A percentile compares a stretch with the other conserved stretches of the same genome.
Conservation (phyloP, 2,797 vertebrate genomes). For the Carduelis carduelis region DNA sequence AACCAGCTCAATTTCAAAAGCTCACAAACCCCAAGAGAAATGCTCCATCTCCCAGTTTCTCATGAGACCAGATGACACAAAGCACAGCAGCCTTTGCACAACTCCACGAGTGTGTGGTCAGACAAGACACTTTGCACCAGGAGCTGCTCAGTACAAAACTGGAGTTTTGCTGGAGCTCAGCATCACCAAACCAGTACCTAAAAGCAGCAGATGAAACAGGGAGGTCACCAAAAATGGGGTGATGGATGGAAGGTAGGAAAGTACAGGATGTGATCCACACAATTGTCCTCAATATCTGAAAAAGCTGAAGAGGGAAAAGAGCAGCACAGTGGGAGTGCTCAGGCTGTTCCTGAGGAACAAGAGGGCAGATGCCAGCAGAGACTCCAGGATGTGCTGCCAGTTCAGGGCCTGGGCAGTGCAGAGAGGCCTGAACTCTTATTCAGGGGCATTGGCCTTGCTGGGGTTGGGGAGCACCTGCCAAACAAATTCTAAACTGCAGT, state of each 20-base stretch:
- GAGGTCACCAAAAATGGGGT: neutral
- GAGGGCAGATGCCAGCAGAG: neutral
- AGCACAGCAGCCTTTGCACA: neutral
- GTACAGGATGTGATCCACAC: neutral
- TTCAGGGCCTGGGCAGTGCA: neutral
- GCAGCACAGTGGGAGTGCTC: neutral
- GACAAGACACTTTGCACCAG: neutral
- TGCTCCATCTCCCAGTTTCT: neutral
- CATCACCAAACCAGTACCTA: neutral
- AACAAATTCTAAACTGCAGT: neutral
- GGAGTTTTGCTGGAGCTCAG: neutral
- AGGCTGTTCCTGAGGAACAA: neutral
- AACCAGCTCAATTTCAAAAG: neutral
- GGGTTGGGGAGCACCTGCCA: neutral
- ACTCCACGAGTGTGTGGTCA: accelerated
- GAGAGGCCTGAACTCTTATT: neutral
- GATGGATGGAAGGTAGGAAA: neutral
- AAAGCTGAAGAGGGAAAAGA: neutral
- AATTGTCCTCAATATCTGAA: neutral
- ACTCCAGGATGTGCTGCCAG: neutral
- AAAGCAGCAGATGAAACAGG: neutral
- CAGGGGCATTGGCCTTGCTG: neutral
- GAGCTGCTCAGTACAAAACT: neutral
- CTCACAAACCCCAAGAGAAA: neutral
- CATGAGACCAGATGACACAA: neutral